Percentiles rank a stretch among this genome's conserved stretches.
Conservation (phyloP, 2,888 invertebrate genomes). For the Allacma fusca region DNA sequence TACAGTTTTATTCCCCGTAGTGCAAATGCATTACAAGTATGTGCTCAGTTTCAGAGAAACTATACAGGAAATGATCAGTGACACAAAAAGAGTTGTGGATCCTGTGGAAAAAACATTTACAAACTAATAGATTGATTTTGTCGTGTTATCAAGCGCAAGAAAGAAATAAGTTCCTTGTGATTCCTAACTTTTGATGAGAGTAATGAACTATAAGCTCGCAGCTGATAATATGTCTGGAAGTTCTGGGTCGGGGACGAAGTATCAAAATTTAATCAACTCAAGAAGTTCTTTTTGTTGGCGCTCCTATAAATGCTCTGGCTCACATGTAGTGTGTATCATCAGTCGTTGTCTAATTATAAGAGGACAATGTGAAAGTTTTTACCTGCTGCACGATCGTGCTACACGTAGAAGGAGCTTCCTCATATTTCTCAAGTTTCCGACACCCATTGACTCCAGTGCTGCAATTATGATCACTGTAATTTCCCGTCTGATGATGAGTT, state of each 20-base stretch:
- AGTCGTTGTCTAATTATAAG: not conserved
- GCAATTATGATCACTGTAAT: conserved; percentile 19
- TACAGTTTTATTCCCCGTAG: no score
- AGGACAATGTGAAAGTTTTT: not conserved
- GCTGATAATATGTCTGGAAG: not conserved
- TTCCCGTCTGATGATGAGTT: conserved; percentile 1
- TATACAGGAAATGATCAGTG: no score
- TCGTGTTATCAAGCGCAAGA: not conserved
- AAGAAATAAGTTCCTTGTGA: not conserved
- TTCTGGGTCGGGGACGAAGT: not conserved
- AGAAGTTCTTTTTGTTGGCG: not conserved
- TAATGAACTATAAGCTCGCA: not conserved
- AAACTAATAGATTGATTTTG: not conserved
- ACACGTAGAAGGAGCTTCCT: conserved; percentile 14
- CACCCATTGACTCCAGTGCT: conserved; percentile 24
- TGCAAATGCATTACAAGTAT: no score
- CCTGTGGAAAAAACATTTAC: not conserved
- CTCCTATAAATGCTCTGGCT: no score
- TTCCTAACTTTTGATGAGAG: not conserved
- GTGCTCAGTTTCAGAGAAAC: no score
- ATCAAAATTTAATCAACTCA: conserved; percentile 11
- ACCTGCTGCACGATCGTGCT: conserved; percentile 6
- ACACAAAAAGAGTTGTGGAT: no score
- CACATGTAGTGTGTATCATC: no score
- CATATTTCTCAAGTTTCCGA: conserved; percentile 23